Evolutionary conservation across 2,888 invertebrate genomes (phyloP), one percentile per base, ranked within the genome.

Genomic region (Epinotia bilunana): DNA sequence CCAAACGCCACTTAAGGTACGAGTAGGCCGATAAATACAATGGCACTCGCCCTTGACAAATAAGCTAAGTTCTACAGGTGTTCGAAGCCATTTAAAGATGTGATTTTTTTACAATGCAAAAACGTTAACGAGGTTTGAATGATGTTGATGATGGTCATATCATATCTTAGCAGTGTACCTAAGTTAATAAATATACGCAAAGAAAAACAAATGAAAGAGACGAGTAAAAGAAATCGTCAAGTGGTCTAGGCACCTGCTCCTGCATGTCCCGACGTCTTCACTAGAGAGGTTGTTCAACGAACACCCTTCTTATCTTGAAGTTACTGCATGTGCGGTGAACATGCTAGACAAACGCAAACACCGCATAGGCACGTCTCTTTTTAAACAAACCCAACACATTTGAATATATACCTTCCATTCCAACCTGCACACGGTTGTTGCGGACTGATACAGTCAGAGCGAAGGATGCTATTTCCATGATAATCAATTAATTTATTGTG

Each of bases 201-300:
- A 60, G 49, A 71, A 74, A 77, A 74, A 68, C 39, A 74, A 61
- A 23, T 58, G 74, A 68, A 74, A 71, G 53, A 39, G 55, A 49
- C 58, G 63, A 49, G 60, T 64, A 74, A 67, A 67, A 72, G 77
- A 73, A 73, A 76, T 18, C 62, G 49, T 72, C 58, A 16, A 72
- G 72, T 72, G 63, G 76, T 76, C 76, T 76, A 68, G 72, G 72
- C 68, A 76, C 63, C 68, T 72, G 72, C 72, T 76, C 60, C n/a
- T 57, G 57, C 77, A 78, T 79, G 80, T 80, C 79, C 84, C 84
- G 80, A 85, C 87, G 84, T 86, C 88, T 88, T 84, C 83, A 86
- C 83, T 83, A 85, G 87, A 91, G 91, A 90, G 91, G 91, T 88
- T 86, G 91, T 90, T 91, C 90, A 91, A 93, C 90, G 88, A 90